Percentiles rank a stretch among this genome's conserved stretches.
Conservation (phyloP, 2,888 invertebrate genomes). For the Lacanobia oleracea region DNA sequence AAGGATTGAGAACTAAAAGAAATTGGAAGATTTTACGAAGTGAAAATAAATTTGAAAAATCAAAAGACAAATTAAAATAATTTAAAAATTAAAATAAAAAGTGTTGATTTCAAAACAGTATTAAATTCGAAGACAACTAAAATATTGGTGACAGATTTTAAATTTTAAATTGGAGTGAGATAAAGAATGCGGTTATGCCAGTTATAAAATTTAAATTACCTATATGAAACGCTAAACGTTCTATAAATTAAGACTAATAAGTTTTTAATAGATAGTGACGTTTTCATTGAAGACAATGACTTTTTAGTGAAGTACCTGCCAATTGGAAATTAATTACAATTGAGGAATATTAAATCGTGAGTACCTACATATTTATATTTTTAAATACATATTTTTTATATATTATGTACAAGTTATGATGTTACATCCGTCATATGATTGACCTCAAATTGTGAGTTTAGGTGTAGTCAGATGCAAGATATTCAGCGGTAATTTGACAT, state of each 20-base stretch:
- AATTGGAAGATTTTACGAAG: neutral
- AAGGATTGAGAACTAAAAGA: neutral
- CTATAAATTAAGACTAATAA: constrained; percentile 50
- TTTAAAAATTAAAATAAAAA: neutral
- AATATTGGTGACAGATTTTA: neutral
- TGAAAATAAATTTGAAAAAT: neutral
- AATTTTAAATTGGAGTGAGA: constrained; percentile 5
- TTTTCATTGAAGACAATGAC: constrained; percentile 23
- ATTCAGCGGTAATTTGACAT: too few relatives aligned
- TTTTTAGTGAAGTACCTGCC: constrained; percentile 10
- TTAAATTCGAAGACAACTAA: neutral
- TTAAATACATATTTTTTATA: neutral
- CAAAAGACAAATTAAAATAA: neutral
- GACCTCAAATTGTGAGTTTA: neutral
- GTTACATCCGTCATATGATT: neutral
- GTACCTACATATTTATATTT: constrained; percentile 18
- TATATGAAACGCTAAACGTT: constrained; percentile 30
- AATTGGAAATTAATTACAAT: constrained; percentile 11
- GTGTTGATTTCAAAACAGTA: neutral
- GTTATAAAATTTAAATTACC: constrained; percentile 16
- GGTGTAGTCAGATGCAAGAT: neutral
- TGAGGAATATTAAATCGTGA: constrained; percentile 49
- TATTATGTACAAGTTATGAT: neutral
- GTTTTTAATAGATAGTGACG: constrained; percentile 51
- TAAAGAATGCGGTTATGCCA: constrained; percentile 7